These are phyloP conservation scores for Drosophila ezoana DNA, from an alignment of 2,888 invertebrate genomes.

Conservation along the genomic window DNA sequence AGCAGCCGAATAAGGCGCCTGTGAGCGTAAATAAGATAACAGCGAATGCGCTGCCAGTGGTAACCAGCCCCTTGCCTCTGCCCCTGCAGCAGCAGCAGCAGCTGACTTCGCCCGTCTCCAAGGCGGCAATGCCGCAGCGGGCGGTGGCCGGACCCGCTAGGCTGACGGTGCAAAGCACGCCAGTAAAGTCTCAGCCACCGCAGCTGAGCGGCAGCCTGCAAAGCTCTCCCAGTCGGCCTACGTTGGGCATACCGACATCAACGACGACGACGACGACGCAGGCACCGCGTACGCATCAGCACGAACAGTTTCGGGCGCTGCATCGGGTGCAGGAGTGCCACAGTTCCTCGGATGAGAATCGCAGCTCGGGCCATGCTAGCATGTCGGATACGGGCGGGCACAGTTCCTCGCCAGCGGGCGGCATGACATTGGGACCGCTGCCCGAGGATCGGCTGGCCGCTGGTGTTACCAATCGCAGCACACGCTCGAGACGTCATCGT, in stretches of 20 bases:
- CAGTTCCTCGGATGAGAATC: conserved; percentile 95
- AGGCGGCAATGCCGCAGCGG: conserved; percentile 80
- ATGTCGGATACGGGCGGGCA: conserved; percentile 96
- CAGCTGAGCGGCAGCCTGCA: conserved; percentile 86
- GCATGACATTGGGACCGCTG: conserved; percentile 85
- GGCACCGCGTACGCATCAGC: conserved; percentile 82
- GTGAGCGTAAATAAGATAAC: conserved; percentile 20
- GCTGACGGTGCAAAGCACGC: conserved; percentile 87
- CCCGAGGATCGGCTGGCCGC: conserved; percentile 88
- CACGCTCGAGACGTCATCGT: conserved; percentile 87
- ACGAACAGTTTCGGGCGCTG: conserved; percentile 83
- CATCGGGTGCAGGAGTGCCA: conserved; percentile 90
- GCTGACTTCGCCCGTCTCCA: conserved; percentile 48
- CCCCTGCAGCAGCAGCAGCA: conserved; percentile 53
- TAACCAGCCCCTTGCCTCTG: conserved; percentile 57
- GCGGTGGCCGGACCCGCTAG: conserved; percentile 86
- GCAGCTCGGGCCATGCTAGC: conserved; percentile 96
- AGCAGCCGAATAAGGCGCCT: conserved; percentile 69
- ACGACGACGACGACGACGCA: conserved; percentile 54
- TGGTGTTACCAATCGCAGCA: conserved; percentile 88
- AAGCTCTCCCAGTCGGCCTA: conserved; percentile 56
- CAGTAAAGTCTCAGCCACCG: conserved; percentile 87
- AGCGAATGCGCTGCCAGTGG: conserved; percentile 13
- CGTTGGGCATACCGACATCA: conserved; percentile 72
- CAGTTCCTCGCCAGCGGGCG: conserved; percentile 87